Percentiles rank a stretch among this genome's conserved stretches.
These are phyloP conservation scores for Pedionomus torquatus DNA, from an alignment of 2,113 vertebrate species.

Conservation along the genomic window DNA sequence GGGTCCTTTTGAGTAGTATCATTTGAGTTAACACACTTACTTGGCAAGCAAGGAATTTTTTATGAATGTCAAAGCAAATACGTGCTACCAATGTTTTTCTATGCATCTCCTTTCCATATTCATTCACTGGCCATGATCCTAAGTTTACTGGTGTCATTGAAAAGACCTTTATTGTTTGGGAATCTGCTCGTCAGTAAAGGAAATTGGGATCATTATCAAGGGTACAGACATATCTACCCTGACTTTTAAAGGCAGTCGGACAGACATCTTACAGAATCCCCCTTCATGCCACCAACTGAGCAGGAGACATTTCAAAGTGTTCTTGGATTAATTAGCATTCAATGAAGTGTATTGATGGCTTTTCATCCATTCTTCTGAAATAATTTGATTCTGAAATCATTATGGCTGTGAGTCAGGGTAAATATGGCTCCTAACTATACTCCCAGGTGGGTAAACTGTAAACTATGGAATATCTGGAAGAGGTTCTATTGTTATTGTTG, in stretches of 20 bases:
- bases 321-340: constrained; percentile 14
- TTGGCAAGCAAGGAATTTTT: not conserved
- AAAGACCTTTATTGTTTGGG: not conserved
- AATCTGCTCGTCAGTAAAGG: not conserved
- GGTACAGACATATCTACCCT: not conserved
- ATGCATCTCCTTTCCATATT: not conserved
- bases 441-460: not conserved
- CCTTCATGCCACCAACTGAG: not conserved
- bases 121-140: not conserved
- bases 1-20: not conserved
- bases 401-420: not conserved
- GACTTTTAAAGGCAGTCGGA: not conserved
- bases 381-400: constrained; percentile 9
- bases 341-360: not conserved
- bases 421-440: not conserved
- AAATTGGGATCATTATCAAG: not conserved
- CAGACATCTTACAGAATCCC: not conserved
- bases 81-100: not conserved
- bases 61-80: not conserved
- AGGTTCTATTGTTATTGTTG: not conserved
- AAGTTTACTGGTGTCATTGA: not conserved
- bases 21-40: not conserved
- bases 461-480: not conserved
- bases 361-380: constrained; percentile 30
- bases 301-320: not conserved